These are phyloP conservation scores for Lophura nycthemera DNA, from an alignment of 2,113 vertebrate genomes.

Conservation along the genomic window DNA sequence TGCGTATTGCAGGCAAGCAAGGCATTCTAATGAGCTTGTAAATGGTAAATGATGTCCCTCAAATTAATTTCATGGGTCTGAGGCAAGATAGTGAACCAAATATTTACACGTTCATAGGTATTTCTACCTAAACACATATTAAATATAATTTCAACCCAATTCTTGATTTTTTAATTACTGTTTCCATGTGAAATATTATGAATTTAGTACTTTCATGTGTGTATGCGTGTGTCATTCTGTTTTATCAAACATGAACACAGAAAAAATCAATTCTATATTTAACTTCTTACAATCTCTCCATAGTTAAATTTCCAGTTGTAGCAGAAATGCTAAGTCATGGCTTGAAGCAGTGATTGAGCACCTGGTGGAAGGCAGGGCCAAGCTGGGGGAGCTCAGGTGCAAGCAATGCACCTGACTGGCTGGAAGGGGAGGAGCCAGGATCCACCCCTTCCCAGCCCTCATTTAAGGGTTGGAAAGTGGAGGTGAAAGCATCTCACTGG, in stretches of 20 bases:
- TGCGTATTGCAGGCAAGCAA: neutral
- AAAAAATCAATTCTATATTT: neutral
- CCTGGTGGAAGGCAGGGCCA: too few relatives aligned
- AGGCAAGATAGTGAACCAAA: neutral
- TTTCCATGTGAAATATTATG: neutral
- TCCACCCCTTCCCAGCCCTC: too few relatives aligned
- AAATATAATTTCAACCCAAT: neutral
- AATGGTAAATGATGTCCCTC: neutral
- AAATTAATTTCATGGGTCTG: neutral
- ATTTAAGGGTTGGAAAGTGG: too few relatives aligned
- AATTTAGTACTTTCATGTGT: neutral
- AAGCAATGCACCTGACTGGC: too few relatives aligned
- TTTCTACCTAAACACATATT: neutral
- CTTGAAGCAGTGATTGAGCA: too few relatives aligned
- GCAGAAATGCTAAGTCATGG: too few relatives aligned
- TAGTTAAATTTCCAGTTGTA: neutral
- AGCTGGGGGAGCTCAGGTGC: too few relatives aligned
- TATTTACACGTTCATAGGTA: neutral
- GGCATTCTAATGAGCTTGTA: neutral
- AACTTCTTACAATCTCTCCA: neutral
- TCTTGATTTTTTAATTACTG: neutral
- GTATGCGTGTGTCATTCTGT: neutral
- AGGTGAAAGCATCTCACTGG: too few relatives aligned
- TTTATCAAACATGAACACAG: neutral
- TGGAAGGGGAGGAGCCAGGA: too few relatives aligned